These are phyloP conservation scores for Melanotaenia boesemani DNA, from an alignment of 2,797 vertebrate genomes.

Conservation along the genomic window DNA sequence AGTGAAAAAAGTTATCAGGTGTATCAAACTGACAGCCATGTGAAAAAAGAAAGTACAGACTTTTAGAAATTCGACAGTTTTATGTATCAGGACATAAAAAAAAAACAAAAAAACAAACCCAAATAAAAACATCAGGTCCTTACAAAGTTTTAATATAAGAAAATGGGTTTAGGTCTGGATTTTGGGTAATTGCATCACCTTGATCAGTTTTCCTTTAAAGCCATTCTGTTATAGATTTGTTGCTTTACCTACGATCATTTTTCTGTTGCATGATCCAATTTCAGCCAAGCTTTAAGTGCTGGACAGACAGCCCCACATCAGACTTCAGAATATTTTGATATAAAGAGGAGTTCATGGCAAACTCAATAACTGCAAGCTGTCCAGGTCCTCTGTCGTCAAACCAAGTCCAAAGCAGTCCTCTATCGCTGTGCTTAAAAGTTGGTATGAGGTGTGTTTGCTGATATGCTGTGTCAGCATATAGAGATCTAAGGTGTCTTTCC, in stretches of 20 bases:
- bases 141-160: not conserved
- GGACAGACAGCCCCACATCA: not conserved
- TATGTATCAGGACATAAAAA: not conserved
- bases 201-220: not conserved
- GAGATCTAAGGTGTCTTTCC: not conserved
- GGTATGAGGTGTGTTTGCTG: not conserved
- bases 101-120: not conserved
- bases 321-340: not conserved
- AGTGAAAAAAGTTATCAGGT: slow-evolving; percentile 60
- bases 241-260: not conserved
- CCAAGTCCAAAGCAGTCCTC: not conserved
- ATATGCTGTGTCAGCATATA: not conserved
- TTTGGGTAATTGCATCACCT: not conserved
- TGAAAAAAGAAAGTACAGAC: not conserved
- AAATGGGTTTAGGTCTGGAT: not conserved
- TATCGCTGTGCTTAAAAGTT: not conserved
- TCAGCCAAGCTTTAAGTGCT: not conserved
- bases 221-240: not conserved
- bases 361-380: not conserved
- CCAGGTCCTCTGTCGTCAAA: not conserved
- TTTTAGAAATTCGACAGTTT: not conserved
- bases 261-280: not conserved
- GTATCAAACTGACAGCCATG: slow-evolving; percentile 55
- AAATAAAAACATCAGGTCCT: not conserved
- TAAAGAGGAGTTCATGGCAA: not conserved